These are phyloP conservation scores for Bugulina stolonifera DNA, from an alignment of 2,888 invertebrate species.

Conservation along the genomic window DNA sequence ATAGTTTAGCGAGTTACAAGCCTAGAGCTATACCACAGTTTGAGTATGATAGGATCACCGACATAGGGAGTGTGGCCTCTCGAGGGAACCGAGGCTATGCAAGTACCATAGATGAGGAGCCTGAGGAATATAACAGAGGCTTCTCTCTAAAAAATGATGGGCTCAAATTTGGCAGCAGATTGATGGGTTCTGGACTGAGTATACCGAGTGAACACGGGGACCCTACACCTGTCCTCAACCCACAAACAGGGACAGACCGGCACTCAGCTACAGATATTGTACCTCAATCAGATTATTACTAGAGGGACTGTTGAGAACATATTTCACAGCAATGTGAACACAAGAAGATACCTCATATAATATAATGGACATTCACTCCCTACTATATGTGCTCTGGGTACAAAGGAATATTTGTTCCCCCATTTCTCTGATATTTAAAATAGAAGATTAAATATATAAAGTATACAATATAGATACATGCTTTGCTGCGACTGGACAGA, in stretches of 20 bases:
- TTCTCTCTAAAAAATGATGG: neutral
- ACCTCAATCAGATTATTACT: constrained; percentile 7
- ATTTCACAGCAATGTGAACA: too few species aligned
- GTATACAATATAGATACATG: too few species aligned
- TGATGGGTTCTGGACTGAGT: neutral
- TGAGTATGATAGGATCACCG: constrained; percentile 19
- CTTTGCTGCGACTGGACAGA: too few species aligned
- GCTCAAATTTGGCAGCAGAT: neutral
- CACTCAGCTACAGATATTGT: constrained; percentile 1
- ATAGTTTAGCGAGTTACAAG: neutral
- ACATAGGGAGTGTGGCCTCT: neutral
- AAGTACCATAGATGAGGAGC: constrained; percentile 15
- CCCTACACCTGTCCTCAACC: neutral
- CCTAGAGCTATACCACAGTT: neutral
- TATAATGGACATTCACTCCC: too few species aligned
- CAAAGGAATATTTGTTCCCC: too few species aligned
- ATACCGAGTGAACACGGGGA: constrained; percentile 23
- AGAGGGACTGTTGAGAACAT: too few species aligned
- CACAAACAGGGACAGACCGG: neutral
- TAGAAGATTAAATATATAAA: too few species aligned
- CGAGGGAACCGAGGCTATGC: neutral
- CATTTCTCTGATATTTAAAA: too few species aligned
- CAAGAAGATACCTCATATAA: too few species aligned
- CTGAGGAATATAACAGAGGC: neutral
- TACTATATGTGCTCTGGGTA: too few species aligned